phyloP scores from a whole-genome alignment of 2,888 invertebrate genomes.

The Athalia circularis region DNA sequence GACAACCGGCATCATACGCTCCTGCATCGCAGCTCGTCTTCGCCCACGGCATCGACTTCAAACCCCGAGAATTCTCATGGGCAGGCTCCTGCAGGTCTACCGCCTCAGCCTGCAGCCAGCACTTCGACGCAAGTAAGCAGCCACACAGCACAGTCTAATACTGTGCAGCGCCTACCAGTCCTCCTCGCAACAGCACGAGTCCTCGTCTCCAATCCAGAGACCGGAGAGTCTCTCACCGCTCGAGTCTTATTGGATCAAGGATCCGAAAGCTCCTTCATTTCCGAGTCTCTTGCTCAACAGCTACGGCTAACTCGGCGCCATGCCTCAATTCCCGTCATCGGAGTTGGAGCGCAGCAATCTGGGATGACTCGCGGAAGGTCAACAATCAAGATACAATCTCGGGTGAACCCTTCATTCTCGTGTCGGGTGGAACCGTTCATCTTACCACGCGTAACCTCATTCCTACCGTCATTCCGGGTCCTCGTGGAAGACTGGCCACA shows the following conservation, averaged over 20 bases:
- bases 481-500: conserved; percentile 43
- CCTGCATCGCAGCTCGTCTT: not conserved
- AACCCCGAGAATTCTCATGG: not conserved
- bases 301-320: not conserved
- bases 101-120: not conserved
- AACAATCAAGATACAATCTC: conserved; percentile 33
- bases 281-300: conserved; percentile 1
- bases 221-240: too few species aligned
- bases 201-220: too few species aligned
- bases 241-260: too few species aligned
- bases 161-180: too few species aligned
- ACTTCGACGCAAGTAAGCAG: not conserved
- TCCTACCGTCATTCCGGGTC: conserved; percentile 43
- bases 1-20: conserved; percentile 12
- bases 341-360: not conserved
- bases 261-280: not conserved
- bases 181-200: too few species aligned
- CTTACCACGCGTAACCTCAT: conserved; percentile 41
- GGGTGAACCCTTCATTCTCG: conserved; percentile 18
- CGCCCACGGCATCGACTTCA: not conserved
- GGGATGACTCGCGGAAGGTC: conserved; percentile 26
- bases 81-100: not conserved
- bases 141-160: too few species aligned
- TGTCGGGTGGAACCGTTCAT: conserved; percentile 31
- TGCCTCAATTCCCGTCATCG: conserved; percentile 1